Percentiles rank a stretch among this genome's conserved stretches.
Evolutionary conservation across 2,888 invertebrate species (phyloP).

Genomic region (Chydorus sphaericus): DNA sequence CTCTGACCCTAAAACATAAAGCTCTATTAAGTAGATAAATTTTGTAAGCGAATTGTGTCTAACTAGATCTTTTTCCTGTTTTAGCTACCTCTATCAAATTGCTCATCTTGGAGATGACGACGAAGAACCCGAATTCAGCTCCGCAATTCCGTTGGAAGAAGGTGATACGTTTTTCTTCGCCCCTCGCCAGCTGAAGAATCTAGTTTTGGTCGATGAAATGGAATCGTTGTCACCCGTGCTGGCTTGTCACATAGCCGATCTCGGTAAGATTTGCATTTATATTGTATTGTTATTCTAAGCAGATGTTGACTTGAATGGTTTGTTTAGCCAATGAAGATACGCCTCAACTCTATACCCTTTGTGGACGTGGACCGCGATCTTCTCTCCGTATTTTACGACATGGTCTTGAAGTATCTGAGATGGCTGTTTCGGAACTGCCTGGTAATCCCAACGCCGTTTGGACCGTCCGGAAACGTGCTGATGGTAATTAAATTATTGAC

Average conservation of each 20-base stretch:
- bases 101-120: constrained; percentile 99
- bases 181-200: constrained; percentile 78
- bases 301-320: constrained; percentile 7
- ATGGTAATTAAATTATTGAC: constrained; percentile 54
- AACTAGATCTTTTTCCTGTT: constrained; percentile 17
- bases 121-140: constrained; percentile 96
- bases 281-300: background rate
- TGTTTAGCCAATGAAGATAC: constrained; percentile 84
- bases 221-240: constrained; percentile 89
- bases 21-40: background rate
- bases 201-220: constrained; percentile 91
- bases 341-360: constrained; percentile 90
- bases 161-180: constrained; percentile 99
- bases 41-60: background rate
- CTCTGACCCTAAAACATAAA: background rate
- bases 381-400: constrained; percentile 84
- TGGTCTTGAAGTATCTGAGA: constrained; percentile 96
- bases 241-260: constrained; percentile 68
- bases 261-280: constrained; percentile 30
- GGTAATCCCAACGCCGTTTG: constrained; percentile 99
- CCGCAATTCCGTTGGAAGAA: constrained; percentile 94
- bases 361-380: constrained; percentile 90
- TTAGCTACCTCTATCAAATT: constrained; percentile 91
- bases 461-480: constrained; percentile 91
- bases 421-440: constrained; percentile 99